These are phyloP conservation scores for Vesta saturnalis DNA, from an alignment of 2,888 invertebrate species.

Conservation along the genomic window DNA sequence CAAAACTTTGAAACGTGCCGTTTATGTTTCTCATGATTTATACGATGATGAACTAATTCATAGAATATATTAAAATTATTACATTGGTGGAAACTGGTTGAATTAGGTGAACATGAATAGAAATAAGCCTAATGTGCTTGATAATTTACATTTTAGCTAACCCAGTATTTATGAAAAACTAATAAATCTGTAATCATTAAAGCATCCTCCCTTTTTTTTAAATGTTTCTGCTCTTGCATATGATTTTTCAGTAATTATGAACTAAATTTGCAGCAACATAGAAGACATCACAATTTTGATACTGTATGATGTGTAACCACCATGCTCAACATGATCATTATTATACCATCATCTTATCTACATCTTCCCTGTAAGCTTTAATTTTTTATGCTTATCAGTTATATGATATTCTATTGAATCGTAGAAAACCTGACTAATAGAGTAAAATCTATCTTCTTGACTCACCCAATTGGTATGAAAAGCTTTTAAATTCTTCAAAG, in stretches of 20 bases:
- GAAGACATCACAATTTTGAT: neutral
- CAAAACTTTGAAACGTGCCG: neutral
- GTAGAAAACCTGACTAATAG: slow-evolving; percentile 35
- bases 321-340: neutral
- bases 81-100: slow-evolving; percentile 15
- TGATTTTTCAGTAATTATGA: neutral
- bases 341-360: too few relatives aligned
- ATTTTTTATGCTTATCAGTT: slow-evolving; percentile 9
- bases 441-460: slow-evolving; percentile 50
- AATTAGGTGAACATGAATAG: slow-evolving; percentile 33
- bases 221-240: neutral
- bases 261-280: neutral
- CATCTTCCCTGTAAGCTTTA: neutral
- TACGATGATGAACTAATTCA: slow-evolving; percentile 13
- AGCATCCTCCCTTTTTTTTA: neutral
- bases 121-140: slow-evolving; percentile 55
- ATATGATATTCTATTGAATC: slow-evolving; percentile 19
- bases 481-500: slow-evolving; percentile 1
- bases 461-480: slow-evolving; percentile 52
- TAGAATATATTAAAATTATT: slow-evolving; percentile 10
- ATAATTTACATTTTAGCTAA: slow-evolving; percentile 44
- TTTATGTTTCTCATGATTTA: slow-evolving; percentile 19
- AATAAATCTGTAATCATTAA: neutral
- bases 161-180: slow-evolving; percentile 51
- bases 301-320: neutral